Base-by-base conservation (phyloP, 2,797 vertebrate species). In the Neosilurus mollespiculum region DNA sequence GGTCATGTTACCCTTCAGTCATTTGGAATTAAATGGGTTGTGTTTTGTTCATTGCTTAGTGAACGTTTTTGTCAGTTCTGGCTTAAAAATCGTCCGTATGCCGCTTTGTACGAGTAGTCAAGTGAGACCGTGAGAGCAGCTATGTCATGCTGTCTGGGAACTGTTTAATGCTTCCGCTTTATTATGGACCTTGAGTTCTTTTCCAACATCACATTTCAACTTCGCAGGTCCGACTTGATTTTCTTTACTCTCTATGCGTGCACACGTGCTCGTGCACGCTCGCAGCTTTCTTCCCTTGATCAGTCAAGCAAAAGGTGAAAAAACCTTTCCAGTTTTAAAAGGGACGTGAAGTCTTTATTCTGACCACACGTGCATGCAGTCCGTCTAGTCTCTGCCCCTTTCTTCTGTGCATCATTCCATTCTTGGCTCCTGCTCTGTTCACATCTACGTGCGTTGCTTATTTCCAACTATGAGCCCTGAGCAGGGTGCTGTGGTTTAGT, bases 161-260 rank as follows among this genome's bases (percentile, higher is more conserved):
- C 78, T 34, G 81, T 86, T 85, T 87, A 88, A 88, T 84, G 82
- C 8, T 86, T 86, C 24, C 10, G 59, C 81, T 81, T 58, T 18
- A 77, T 87, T 83, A 80, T 76, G 73, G 61, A 34, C 26, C 34
- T 24, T 78, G 67, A 49, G 80, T 87, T 64, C 69, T 53, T 70
- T 83, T 58, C 51, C 43, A 1, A 24, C 43, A 43, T 43, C 64
- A 4, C 9, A 78, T 78, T 43, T 49, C 79, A 53, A 15, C 20
- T 79, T 49, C 26, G 18, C 49, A 9, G 66, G 24, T 18, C n/a
- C 0, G 16, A 7, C 73, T 53, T 24, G 34, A 62, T 49, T 12
- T 7, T 22, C 7, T 18, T 37, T 24, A 49, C 59, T 64, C 15
- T 43, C 15, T 71, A 12, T 26, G 16, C 22, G 0, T 43, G 51